A percentile compares a stretch with the other conserved stretches of the same genome.
phyloP scores from a whole-genome alignment of 2,113 vertebrate genomes.

The Ptilonorhynchus violaceus region DNA sequence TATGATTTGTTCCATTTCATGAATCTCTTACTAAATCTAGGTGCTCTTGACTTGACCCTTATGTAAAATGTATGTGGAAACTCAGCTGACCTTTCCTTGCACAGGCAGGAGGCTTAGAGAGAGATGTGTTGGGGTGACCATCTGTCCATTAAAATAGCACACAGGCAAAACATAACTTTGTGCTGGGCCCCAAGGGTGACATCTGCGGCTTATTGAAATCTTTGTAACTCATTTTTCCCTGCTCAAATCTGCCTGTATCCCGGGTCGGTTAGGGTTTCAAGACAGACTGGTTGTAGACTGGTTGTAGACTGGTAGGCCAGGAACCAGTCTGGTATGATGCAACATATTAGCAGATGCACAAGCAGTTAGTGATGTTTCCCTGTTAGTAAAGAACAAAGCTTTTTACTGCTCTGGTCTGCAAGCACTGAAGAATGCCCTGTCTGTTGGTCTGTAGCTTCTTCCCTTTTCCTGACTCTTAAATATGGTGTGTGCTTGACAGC shows the following conservation, averaged over 20 bases:
- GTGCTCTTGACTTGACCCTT: neutral
- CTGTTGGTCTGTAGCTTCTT: neutral
- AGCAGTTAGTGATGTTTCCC: neutral
- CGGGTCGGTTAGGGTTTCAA: slow-evolving; percentile 5
- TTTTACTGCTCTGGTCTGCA: neutral
- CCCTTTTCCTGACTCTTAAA: neutral
- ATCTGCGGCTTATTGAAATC: neutral
- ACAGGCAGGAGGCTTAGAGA: neutral
- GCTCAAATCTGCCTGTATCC: slow-evolving; percentile 1
- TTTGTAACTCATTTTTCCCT: slow-evolving; percentile 3
- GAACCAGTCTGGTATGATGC: slow-evolving; percentile 2
- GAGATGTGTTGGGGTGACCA: neutral
- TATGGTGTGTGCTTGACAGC: neutral
- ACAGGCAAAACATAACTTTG: neutral
- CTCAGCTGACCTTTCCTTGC: neutral
- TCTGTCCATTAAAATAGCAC: neutral
- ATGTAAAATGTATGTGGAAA: neutral
- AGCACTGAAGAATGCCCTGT: neutral
- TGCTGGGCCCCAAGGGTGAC: neutral
- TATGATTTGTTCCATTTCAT: neutral
- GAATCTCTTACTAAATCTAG: neutral
- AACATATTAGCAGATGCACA: neutral
- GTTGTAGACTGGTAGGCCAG: neutral
- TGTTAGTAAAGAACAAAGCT: neutral
- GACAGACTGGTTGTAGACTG: neutral